Evolutionary conservation across 2,113 vertebrate species (phyloP), one percentile per base, ranked within the genome.

Genomic region (Chiloscyllium plagiosum): DNA sequence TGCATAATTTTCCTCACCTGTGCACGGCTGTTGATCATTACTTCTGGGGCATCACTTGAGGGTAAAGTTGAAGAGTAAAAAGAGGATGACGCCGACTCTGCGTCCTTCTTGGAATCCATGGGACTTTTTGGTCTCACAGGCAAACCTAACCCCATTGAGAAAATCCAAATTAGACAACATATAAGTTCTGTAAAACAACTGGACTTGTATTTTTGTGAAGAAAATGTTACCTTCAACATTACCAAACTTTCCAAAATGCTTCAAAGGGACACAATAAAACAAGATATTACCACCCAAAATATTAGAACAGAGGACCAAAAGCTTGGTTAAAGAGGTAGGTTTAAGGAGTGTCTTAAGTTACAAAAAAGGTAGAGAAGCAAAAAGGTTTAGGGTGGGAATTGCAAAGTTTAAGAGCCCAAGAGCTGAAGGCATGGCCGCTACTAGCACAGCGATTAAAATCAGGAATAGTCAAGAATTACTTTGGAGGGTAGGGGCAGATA

Each of bases 101-200:
- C 98, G 96, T 99, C 99, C 96, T 98, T 99, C 97, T 98, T 99
- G 96, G 98, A 97, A 97, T 99, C 99, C 96, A 98, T 96, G 42
- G 99, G 98, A 97, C 99, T 99, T 98, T 98, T 99, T 97, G 99
- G 98, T 98, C 98, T 98, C 97, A 97, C 97, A 95, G 99, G 99
- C 97, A 99, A 98, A 96, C 99, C 99, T 98, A 98, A 98, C 98
- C 29, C 56, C 86, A 24, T 13, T 37, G 24, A 96, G 24, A 87
- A 47, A 50, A 50, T 37, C 42, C 69, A 94, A 95, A 76, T 70
- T 20, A 68, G 37, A 80, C n/a, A 80, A 80, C n/a, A 90, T 5
- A n/a, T 33, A 93, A 65, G 15, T 92, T 92, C 4, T 65, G 19
- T 37, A 37, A 37, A 19, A 65, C 17, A 65, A 68, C n/a, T 56